These are phyloP conservation scores for Acipenser ruthenus DNA, from an alignment of 2,797 vertebrate genomes.

Conservation along the genomic window DNA sequence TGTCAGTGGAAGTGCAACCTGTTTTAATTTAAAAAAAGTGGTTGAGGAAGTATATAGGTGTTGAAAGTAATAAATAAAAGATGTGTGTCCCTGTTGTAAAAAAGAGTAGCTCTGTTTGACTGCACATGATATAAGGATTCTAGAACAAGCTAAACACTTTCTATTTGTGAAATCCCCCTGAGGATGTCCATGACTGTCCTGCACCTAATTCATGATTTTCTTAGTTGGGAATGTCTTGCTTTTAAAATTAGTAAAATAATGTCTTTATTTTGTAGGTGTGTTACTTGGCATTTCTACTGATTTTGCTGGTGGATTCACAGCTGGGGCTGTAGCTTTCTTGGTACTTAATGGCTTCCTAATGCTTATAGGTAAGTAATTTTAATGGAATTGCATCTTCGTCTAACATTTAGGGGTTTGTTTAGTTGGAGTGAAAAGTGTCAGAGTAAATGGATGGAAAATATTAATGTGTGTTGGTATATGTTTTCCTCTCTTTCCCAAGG, in stretches of 20 bases:
- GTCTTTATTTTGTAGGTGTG: conserved; percentile 42
- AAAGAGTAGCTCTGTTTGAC: too few relatives aligned
- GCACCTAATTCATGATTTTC: too few relatives aligned
- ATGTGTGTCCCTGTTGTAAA: background rate
- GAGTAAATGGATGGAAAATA: too few relatives aligned
- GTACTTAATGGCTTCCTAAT: conserved; percentile 71
- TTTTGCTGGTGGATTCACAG: conserved; percentile 56
- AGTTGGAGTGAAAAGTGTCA: background rate
- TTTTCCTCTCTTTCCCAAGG: conserved; percentile 46
- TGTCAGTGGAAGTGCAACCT: too few relatives aligned
- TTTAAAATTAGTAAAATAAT: background rate
- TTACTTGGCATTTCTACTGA: conserved; percentile 41
- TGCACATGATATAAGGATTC: too few relatives aligned
- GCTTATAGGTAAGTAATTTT: conserved; percentile 57
- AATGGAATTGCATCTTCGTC: background rate
- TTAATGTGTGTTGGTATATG: too few relatives aligned
- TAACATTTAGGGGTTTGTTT: background rate
- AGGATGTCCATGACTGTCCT: too few relatives aligned
- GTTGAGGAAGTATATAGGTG: background rate
- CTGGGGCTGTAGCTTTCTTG: conserved; percentile 68
- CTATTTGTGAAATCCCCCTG: too few relatives aligned
- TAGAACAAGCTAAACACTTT: too few relatives aligned
- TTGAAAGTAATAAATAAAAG: background rate
- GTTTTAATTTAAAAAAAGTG: too few relatives aligned
- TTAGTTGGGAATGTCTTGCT: background rate